Conservation (phyloP, 2,797 vertebrate species). For the Ciconia nigra region DNA sequence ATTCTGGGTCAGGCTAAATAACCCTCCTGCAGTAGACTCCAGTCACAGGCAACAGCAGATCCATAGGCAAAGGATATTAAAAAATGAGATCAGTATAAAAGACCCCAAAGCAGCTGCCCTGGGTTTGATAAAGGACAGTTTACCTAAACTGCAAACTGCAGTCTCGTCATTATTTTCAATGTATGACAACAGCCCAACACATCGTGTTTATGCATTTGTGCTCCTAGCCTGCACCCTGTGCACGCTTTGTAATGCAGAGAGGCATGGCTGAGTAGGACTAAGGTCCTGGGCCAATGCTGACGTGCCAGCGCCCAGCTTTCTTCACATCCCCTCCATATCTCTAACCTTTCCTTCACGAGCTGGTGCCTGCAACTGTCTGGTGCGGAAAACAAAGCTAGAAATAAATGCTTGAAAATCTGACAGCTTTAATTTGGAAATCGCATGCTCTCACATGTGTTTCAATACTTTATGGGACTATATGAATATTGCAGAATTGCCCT, state of each 20-base stretch:
- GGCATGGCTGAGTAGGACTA: not conserved
- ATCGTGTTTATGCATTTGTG: not conserved
- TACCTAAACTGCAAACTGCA: not conserved
- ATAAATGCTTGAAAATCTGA: not conserved
- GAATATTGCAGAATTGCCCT: not conserved
- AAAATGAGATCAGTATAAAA: not conserved
- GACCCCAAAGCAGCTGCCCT: not conserved
- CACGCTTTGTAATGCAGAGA: accelerated
- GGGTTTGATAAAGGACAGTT: not conserved
- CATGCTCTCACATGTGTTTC: not conserved
- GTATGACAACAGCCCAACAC: not conserved
- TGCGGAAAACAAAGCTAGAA: not conserved
- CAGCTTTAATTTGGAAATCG: not conserved
- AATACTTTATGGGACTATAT: not conserved
- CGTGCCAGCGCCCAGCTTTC: not conserved
- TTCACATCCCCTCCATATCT: not conserved
- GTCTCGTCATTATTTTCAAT: not conserved
- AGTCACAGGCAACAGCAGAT: not conserved
- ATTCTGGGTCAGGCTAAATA: not conserved
- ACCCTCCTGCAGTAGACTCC: not conserved
- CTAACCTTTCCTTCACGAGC: not conserved
- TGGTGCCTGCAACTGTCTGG: not conserved
- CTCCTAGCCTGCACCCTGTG: not conserved
- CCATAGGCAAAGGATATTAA: not conserved
- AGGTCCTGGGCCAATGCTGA: not conserved